Evolutionary conservation across 1,140 invertebrate species (phyloP).

Genomic region (Aphis craccivora): DNA sequence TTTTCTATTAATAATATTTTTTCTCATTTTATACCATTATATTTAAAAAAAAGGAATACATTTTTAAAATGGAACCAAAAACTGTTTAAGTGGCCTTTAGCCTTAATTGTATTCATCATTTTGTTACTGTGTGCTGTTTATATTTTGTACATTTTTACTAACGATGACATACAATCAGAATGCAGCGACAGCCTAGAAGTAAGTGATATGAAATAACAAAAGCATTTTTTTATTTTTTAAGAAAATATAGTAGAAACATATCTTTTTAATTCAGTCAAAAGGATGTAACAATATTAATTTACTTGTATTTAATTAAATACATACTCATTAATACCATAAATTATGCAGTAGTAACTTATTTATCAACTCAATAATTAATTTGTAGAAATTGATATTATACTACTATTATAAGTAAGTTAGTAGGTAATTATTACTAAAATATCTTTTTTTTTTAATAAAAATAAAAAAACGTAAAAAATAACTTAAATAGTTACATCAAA

Average conservation of each 20-base stretch:
- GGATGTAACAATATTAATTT: not conserved
- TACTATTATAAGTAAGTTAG: too few relatives aligned
- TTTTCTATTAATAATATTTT: too few relatives aligned
- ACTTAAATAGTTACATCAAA: too few relatives aligned
- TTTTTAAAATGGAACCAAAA: not conserved
- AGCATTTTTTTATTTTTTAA: not conserved
- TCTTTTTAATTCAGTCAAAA: not conserved
- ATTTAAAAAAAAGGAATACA: not conserved
- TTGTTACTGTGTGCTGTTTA: not conserved
- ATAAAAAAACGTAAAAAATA: not conserved
- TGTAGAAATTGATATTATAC: too few relatives aligned
- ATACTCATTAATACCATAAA: too few relatives aligned
- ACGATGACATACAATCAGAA: not conserved
- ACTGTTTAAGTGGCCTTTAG: not conserved
- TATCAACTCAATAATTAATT: not conserved
- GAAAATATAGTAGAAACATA: not conserved
- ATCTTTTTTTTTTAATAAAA: too few relatives aligned
- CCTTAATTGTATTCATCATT: not conserved
- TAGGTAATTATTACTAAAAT: not conserved
- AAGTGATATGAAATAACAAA: not conserved
- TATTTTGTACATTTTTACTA: not conserved
- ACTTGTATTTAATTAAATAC: not conserved
- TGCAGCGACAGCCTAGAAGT: not conserved
- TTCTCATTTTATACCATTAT: not conserved
- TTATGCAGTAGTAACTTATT: not conserved